Base-by-base conservation (phyloP, 2,888 invertebrate species). In the Tachina grossa region DNA sequence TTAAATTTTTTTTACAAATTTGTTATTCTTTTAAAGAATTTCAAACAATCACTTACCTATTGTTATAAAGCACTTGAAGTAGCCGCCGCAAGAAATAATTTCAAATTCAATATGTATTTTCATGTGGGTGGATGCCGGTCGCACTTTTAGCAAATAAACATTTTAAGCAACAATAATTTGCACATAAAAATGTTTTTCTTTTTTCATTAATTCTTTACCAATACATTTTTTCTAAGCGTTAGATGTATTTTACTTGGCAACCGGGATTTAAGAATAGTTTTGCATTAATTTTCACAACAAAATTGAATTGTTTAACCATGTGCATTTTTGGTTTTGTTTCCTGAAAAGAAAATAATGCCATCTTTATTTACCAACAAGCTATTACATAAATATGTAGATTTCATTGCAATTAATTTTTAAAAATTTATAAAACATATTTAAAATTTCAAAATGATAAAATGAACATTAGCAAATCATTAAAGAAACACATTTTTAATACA, bases 121-220 rank as follows among this genome's bases (percentile, higher is more conserved):
- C 9, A 6, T 9, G 63, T 79, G 78, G 45, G 61, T 79, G 71
- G 61, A 13, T 51, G 63, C 61, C 31, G 59, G 53, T 79, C 53
- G 61, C 53, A 69, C 41, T 69, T n/a, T 77, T 39, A 55, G 16
- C 9, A 49, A 57, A 49, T 22, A 68, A 66, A 74, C 39, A 61
- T 13, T 59, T 9, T 59, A 43, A 69, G 43, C 31, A 61, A 47
- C 66, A 45, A 45, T 55, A 71, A 71, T 63, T 63, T 51, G 51
- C 69, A 63, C 41, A 53, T 45, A 63, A 69, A 77, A 41, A 77
- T 13, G 5, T 43, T 14, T 65, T 16, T 9, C 47, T 22, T 55
- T 55, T 55, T 31, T 11, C 13, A 51, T 39, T 63, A 53, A 41
- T 8, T 68, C 53, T 79, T 63, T 31, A 51, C 51, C 43, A 55